These are phyloP conservation scores for Augochlorella aurata DNA, from an alignment of 2,888 invertebrate genomes.

Conservation along the genomic window DNA sequence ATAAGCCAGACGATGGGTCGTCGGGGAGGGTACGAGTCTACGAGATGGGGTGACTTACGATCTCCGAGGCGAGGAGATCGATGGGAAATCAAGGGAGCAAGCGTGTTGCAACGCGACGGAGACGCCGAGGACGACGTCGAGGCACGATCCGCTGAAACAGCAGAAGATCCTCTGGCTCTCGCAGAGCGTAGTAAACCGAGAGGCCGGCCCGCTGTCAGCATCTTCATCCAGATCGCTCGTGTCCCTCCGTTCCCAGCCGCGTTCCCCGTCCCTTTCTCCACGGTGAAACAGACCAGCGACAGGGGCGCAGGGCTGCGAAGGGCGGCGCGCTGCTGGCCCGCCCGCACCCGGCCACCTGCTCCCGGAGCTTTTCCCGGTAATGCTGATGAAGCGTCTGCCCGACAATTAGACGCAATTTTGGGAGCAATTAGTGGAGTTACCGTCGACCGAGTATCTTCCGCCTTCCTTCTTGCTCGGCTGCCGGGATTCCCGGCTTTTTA, in stretches of 20 bases:
- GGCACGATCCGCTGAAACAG: constrained; percentile 64
- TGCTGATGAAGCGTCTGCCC: constrained; percentile 69
- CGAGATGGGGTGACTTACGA: constrained; percentile 41
- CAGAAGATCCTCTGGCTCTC: constrained; percentile 38
- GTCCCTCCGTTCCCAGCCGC: constrained; percentile 13
- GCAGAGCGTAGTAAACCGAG: constrained; percentile 32
- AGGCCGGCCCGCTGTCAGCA: constrained; percentile 42
- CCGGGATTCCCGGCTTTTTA: constrained; percentile 25
- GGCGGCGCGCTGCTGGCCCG: neutral
- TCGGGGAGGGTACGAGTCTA: constrained; percentile 36
- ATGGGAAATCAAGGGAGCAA: constrained; percentile 11
- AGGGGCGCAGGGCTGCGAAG: neutral
- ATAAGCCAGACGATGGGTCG: constrained; percentile 27
- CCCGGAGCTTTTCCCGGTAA: constrained; percentile 40
- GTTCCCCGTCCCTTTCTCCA: neutral
- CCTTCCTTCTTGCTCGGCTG: constrained; percentile 19
- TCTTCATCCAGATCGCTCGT: constrained; percentile 27
- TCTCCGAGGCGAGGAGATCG: neutral
- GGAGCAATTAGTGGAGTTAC: constrained; percentile 61
- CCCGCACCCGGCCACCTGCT: constrained; percentile 47
- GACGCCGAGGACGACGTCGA: constrained; percentile 1
- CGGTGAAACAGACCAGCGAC: neutral
- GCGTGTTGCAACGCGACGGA: constrained; percentile 39
- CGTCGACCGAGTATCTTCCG: constrained; percentile 49
- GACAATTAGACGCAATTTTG: constrained; percentile 69